Evolutionary conservation across 2,888 invertebrate genomes (phyloP).

Genomic region (Penaeus monodon): DNA sequence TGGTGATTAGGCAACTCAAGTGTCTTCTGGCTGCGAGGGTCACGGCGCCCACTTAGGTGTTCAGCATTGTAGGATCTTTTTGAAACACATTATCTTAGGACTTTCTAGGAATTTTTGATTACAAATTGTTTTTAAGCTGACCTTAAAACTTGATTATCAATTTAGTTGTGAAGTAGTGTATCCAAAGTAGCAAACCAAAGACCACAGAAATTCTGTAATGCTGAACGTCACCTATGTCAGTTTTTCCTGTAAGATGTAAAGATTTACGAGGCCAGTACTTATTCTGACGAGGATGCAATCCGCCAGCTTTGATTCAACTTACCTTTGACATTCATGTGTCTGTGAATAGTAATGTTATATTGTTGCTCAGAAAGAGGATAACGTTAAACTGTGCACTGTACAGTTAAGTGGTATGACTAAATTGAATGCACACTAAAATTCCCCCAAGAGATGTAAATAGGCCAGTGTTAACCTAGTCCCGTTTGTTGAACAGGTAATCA

Average conservation of each 20-base stretch:
- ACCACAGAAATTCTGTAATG: not conserved
- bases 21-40: not conserved
- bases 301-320: slow-evolving; percentile 1
- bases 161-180: no score
- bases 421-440: not conserved
- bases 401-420: not conserved
- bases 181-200: no score
- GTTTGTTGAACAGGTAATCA: slow-evolving; percentile 27
- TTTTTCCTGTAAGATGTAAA: slow-evolving; percentile 8
- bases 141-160: not conserved
- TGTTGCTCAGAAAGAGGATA: not conserved
- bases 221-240: slow-evolving; percentile 7
- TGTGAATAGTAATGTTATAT: not conserved
- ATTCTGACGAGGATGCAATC: not conserved
- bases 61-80: not conserved
- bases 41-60: not conserved
- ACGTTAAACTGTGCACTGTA: not conserved
- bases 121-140: not conserved
- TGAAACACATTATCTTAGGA: not conserved
- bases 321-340: not conserved
- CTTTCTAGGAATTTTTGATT: not conserved
- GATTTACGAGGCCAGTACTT: slow-evolving; percentile 37
- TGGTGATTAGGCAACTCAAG: no score
- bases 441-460: slow-evolving; percentile 32
- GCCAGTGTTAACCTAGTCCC: slow-evolving; percentile 46